Percentiles rank a stretch among this genome's conserved stretches.
Evolutionary conservation across 2,888 invertebrate genomes (phyloP).

Genomic region (Cistogaster globosa): DNA sequence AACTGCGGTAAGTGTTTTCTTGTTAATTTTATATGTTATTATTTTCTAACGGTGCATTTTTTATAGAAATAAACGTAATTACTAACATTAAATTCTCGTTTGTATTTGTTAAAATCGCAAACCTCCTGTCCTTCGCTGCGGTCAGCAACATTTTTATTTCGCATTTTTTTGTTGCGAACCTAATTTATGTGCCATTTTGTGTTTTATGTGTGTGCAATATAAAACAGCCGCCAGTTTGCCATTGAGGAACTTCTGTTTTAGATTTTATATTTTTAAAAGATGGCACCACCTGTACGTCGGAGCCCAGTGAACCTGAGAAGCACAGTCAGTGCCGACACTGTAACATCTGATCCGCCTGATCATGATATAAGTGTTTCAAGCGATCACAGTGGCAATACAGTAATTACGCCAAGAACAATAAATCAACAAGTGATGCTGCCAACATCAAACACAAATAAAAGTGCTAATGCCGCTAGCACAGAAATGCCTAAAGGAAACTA

Average conservation of each 20-base stretch:
- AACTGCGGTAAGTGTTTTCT: slow-evolving; percentile 7
- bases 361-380: slow-evolving; percentile 11
- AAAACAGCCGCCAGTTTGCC: slow-evolving; percentile 3
- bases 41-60: not conserved
- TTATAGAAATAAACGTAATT: slow-evolving; percentile 8
- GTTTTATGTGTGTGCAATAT: not conserved
- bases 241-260: not conserved
- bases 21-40: not conserved
- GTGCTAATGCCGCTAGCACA: slow-evolving; percentile 10
- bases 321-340: slow-evolving; percentile 22
- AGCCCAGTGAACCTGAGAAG: slow-evolving; percentile 7
- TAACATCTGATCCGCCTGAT: slow-evolving; percentile 9
- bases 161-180: slow-evolving; percentile 23
- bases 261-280: slow-evolving; percentile 5
- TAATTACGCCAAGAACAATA: not conserved
- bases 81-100: not conserved
- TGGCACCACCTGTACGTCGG: slow-evolving; percentile 10
- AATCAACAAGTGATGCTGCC: slow-evolving; percentile 14
- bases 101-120: slow-evolving; percentile 2
- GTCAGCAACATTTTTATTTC: slow-evolving; percentile 11
- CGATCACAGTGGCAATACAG: not conserved
- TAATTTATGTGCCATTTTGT: not conserved
- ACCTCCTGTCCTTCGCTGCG: slow-evolving; percentile 7
- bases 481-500: not conserved
- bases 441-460: slow-evolving; percentile 21